Base-by-base conservation (phyloP, 2,888 invertebrate genomes). In the Agrochola litura region DNA sequence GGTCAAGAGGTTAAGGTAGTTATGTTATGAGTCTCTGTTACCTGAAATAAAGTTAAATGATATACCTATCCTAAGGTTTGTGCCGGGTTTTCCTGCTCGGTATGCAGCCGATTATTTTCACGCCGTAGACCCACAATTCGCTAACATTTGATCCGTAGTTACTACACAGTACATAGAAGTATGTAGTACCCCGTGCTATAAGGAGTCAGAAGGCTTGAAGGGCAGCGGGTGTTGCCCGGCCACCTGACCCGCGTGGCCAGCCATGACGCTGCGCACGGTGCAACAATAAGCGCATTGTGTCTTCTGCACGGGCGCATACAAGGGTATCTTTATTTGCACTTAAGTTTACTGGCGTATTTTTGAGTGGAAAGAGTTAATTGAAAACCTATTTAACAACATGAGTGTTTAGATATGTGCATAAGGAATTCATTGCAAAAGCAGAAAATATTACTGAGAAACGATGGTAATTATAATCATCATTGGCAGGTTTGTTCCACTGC, bases 131-230 rank as follows among this genome's bases (percentile, higher is more conserved):
- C 16, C 30, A 46, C n/a, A 73, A 52, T 74, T 46, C 14, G 30
- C n/a, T 58, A 37, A 37, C 19, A 9, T 14, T 30, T 22, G 2
- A 0, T 30, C 16, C 54, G 12, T 75, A 49, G 19, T 6, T 25
- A 14, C 12, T 9, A 41, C 10, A 4, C 8, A 30, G 19, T 49
- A 30, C 19, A 16, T 60, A 43, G 1, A 30, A 43, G 30, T 30
- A 49, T 49, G n/a, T 22, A 49, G 54, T 69, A 65, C 46, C 58
- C 64, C 41, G 46, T 60, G 54, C 52, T 73, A 10, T 63, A 65
- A 54, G 64, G 81, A 86, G 63, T 67, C 87, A 78, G 82, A 61
- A 65, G 61, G 75, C 79, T 75, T 82, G 85, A 86, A 86, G 85
- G 85, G 41, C 85, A 69, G 60, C 82, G 43, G 71, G 86, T 77